These are phyloP conservation scores for Arctocebus calabarensis DNA, from an alignment of 2,797 vertebrate species.

Conservation along the genomic window DNA sequence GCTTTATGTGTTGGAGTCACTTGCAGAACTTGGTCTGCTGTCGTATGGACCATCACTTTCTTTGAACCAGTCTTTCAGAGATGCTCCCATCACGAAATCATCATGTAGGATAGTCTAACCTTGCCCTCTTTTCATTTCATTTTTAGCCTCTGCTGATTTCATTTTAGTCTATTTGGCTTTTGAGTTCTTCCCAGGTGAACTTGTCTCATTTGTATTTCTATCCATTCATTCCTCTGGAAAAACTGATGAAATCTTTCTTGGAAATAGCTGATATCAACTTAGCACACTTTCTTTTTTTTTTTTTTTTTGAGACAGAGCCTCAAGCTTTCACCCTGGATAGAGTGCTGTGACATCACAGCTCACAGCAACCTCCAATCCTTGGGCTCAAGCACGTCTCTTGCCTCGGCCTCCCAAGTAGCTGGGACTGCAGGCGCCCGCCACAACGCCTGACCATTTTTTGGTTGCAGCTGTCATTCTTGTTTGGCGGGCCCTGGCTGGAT, in stretches of 20 bases:
- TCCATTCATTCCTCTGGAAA: conserved; percentile 90
- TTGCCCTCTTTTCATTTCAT: conserved; percentile 76
- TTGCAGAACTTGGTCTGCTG: not conserved
- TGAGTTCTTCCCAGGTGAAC: conserved; percentile 72
- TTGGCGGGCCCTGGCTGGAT: no score
- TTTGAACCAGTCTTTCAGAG: conserved; percentile 96
- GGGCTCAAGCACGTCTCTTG: no score
- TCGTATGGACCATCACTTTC: conserved; percentile 73
- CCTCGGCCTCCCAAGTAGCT: no score
- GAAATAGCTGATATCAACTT: conserved; percentile 94
- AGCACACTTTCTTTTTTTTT: conserved; percentile 88
- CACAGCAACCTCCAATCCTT: no score
- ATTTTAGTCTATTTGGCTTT: conserved; percentile 84
- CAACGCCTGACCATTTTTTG: no score
- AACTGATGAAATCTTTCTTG: conserved; percentile 96
- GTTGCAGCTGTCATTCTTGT: no score
- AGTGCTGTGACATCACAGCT: no score
- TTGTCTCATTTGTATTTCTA: conserved; percentile 73
- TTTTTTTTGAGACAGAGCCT: no score
- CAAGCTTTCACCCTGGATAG: no score
- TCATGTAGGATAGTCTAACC: conserved; percentile 95
- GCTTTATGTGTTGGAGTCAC: conserved; percentile 86
- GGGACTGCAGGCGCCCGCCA: no score
- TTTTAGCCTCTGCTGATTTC: conserved; percentile 85
- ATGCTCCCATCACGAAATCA: conserved; percentile 97